Percentiles rank a stretch among this genome's conserved stretches.
Conservation (phyloP, 2,888 invertebrate species). For the Dimorphilus gyrociliatus region DNA sequence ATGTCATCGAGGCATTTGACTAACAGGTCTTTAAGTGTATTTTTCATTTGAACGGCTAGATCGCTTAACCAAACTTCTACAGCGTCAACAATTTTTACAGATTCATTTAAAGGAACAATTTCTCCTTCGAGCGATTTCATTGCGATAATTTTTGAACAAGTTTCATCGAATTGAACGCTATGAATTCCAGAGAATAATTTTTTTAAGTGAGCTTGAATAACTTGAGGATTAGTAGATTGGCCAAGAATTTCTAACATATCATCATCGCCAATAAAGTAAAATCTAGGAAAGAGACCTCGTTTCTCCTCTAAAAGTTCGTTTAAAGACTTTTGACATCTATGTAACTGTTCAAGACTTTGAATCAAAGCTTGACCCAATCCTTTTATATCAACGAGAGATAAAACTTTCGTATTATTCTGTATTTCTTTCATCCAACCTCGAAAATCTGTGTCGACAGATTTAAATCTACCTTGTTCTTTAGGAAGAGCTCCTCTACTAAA, state of each 20-base stretch:
- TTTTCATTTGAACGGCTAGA: constrained; percentile 65
- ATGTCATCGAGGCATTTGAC: no score
- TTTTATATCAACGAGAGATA: constrained; percentile 51
- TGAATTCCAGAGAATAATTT: constrained; percentile 63
- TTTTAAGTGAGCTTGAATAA: constrained; percentile 83
- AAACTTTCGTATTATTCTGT: constrained; percentile 57
- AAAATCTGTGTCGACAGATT: constrained; percentile 71
- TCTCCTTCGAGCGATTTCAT: constrained; percentile 46
- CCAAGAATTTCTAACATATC: constrained; percentile 88
- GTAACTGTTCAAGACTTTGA: constrained; percentile 67
- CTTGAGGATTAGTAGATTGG: constrained; percentile 68
- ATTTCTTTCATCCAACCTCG: constrained; percentile 52
- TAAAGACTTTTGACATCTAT: constrained; percentile 78
- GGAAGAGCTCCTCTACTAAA: constrained; percentile 61
- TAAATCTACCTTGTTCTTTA: constrained; percentile 58
- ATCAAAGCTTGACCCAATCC: constrained; percentile 56
- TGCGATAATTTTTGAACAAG: constrained; percentile 45
- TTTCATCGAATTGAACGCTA: constrained; percentile 49
- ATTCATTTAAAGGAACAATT: neutral
- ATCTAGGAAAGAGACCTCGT: constrained; percentile 75
- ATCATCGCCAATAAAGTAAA: constrained; percentile 94
- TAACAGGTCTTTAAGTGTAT: constrained; percentile 54
- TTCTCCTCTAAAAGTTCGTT: constrained; percentile 91
- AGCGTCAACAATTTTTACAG: neutral
- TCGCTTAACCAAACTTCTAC: constrained; percentile 49